Evolutionary conservation across 2,113 vertebrate genomes (phyloP), one percentile per base, ranked within the genome.

Genomic region (Alosa alosa): DNA sequence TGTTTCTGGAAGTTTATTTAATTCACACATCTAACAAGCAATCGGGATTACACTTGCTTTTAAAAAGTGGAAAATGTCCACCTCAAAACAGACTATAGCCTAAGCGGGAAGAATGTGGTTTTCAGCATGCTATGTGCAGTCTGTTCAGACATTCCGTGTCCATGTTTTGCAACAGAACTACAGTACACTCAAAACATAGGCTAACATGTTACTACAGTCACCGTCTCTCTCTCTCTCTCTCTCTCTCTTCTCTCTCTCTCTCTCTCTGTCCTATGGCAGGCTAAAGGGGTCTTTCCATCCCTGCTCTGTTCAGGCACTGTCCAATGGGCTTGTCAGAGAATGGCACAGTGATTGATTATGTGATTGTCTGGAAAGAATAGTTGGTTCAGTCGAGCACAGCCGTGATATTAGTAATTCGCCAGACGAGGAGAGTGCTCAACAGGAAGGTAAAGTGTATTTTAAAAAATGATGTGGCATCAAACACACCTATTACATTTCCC

Each of bases 291-390:
- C n/a, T 82, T 86, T 84, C 81, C 81, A 39, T 41, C 50, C 52
- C 91, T 91, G 91, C 86, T 88, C 89, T 90, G 87, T 88, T 91
- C 60, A 85, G 85, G 84, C 85, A 89, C 90, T 82, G 91, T 92
- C 94, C 90, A 88, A 92, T 92, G 86, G 89, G 87, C 89, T 90
- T 91, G 90, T 93, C 91, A 87, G 89, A 92, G 91, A 93, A 93
- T 90, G 90, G 91, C 92, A 89, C 91, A 87, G 82, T 93, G 93
- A 95, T 94, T 94, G 93, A 95, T 95, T 91, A 90, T 90, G 87
- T 91, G 92, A 93, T 94, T 92, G 91, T 36, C 64, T 90, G 46
- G 36, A 93, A 90, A 92, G 86, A 94, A 93, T 91, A 83, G 91
- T 93, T 93, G 91, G 91, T 93, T 91, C 92, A 89, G 91, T 86